Conservation (phyloP, 2,113 vertebrate genomes). For the Ciconia boyciana region DNA sequence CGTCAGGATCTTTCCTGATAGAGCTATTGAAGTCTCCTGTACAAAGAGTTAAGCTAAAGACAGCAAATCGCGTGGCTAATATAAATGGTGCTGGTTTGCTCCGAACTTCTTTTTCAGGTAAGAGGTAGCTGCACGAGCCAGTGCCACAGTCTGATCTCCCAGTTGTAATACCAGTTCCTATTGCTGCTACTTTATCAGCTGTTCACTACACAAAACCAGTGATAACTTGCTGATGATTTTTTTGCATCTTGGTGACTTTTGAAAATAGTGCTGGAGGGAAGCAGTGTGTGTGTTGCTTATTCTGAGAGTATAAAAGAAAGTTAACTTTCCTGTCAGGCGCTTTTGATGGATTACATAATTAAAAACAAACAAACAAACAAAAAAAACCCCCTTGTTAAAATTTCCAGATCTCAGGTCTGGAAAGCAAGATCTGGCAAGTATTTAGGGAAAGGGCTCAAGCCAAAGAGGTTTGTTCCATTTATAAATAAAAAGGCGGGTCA, state of each 20-base stretch:
- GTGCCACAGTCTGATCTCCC: not conserved
- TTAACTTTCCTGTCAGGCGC: not conserved
- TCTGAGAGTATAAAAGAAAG: not conserved
- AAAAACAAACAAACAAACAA: no score
- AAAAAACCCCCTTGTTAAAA: no score
- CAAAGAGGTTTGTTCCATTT: not conserved
- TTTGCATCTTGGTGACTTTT: not conserved
- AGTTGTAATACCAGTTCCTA: fast-evolving
- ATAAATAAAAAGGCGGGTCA: not conserved
- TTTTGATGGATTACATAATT: not conserved
- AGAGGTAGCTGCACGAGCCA: not conserved
- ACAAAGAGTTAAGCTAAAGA: not conserved
- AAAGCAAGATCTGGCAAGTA: no score
- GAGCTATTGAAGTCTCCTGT: not conserved
- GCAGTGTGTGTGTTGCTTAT: not conserved
- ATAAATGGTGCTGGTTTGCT: not conserved
- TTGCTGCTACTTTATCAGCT: not conserved
- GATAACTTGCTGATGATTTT: not conserved
- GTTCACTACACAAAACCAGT: not conserved
- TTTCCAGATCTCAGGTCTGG: not conserved
- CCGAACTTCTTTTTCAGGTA: not conserved
- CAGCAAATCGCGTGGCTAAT: not conserved
- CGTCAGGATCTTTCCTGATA: not conserved
- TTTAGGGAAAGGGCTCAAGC: not conserved
- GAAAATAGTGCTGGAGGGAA: not conserved